Conservation (phyloP, 2,113 vertebrate genomes). For the Caracal caracal region DNA sequence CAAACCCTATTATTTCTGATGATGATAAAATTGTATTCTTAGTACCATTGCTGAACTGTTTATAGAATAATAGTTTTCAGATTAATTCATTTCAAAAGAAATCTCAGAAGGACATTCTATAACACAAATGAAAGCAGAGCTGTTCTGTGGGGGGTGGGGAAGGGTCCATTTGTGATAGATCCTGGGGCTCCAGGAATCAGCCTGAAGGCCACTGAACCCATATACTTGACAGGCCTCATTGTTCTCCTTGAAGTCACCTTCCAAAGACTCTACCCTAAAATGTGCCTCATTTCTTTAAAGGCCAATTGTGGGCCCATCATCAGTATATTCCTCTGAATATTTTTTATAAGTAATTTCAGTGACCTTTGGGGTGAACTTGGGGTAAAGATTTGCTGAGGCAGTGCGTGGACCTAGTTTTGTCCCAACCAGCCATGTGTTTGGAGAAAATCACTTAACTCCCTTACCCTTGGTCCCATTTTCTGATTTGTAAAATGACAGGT, state of each 20-base stretch:
- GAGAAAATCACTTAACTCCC: not conserved
- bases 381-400: not conserved
- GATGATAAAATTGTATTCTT: not conserved
- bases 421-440: not conserved
- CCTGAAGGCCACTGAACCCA: no score
- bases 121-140: not conserved
- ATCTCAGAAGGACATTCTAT: not conserved
- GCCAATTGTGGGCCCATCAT: not conserved
- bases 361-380: not conserved
- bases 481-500: not conserved
- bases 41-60: not conserved
- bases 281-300: not conserved
- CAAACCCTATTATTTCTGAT: not conserved
- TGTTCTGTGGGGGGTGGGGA: not conserved
- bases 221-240: not conserved
- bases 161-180: not conserved
- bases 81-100: slow-evolving; percentile 10
- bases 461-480: not conserved
- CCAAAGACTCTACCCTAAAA: not conserved
- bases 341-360: not conserved
- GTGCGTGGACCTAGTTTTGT: not conserved
- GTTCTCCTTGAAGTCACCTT: not conserved
- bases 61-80: not conserved
- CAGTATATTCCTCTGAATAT: not conserved
- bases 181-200: not conserved